These are phyloP conservation scores for Philotrypesis tridentata DNA, from an alignment of 1,140 invertebrate species.

Conservation along the genomic window DNA sequence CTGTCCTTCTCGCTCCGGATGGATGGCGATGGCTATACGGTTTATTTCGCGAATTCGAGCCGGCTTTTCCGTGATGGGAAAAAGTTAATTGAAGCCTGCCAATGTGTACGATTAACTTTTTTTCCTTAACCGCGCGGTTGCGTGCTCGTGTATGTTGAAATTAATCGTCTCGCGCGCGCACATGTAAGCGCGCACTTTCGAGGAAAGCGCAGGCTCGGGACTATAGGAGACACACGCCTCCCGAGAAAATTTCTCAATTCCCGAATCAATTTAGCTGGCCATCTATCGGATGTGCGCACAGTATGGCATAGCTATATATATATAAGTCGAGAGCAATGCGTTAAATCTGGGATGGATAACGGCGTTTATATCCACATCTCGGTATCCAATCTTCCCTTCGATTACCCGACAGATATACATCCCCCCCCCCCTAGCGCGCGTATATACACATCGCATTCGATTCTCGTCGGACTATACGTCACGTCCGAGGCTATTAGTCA, in stretches of 20 bases:
- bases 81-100: not conserved
- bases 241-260: slow-evolving; percentile 17
- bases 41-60: not conserved
- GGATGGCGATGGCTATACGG: not conserved
- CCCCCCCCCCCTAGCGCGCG: not conserved
- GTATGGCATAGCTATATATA: too few species aligned
- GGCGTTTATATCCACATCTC: slow-evolving; percentile 30
- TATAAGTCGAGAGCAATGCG: not conserved
- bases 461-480: not conserved
- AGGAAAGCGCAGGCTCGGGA: too few species aligned
- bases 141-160: too few species aligned
- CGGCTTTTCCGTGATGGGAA: not conserved
- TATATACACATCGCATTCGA: not conserved
- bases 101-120: not conserved
- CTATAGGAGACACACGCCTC: too few species aligned
- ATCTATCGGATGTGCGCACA: slow-evolving; percentile 22
- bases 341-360: slow-evolving; percentile 32
- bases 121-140: too few species aligned
- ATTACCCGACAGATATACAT: slow-evolving; percentile 32
- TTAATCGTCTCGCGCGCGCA: too few species aligned
- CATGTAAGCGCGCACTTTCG: too few species aligned
- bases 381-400: slow-evolving; percentile 42
- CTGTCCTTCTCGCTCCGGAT: not conserved
- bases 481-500: not conserved
- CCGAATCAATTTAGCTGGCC: not conserved